Percentiles rank a stretch among this genome's conserved stretches.
These are phyloP conservation scores for Stigmatopora argus DNA, from an alignment of 2,113 vertebrate species.

Conservation along the genomic window DNA sequence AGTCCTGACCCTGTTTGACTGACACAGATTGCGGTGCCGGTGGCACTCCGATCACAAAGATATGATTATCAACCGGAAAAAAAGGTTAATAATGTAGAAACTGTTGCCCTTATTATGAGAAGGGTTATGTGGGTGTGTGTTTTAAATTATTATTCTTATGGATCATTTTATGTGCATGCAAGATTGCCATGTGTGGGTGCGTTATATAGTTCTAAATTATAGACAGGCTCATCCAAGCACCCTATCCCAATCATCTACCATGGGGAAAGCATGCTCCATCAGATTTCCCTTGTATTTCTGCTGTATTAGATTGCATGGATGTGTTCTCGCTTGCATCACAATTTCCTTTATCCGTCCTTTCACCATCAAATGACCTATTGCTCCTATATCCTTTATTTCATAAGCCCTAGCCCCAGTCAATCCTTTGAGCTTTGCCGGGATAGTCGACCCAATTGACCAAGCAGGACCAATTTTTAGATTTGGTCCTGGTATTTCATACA, in stretches of 20 bases:
- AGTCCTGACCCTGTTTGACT: too few species aligned
- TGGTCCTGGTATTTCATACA: constrained; percentile 27
- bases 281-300: constrained; percentile 20
- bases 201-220: constrained; percentile 28
- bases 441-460: constrained; percentile 36
- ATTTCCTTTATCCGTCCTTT: constrained; percentile 28
- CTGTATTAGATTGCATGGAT: constrained; percentile 23
- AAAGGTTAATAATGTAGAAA: constrained; percentile 15
- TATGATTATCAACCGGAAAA: constrained; percentile 14
- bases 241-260: constrained; percentile 45
- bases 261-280: constrained; percentile 19
- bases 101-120: constrained; percentile 36
- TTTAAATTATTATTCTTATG: constrained; percentile 28
- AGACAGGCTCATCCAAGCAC: constrained; percentile 28
- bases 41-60: too few species aligned
- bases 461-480: constrained; percentile 27
- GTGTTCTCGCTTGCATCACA: constrained; percentile 16
- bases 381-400: constrained; percentile 13
- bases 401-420: constrained; percentile 24
- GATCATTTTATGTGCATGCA: constrained; percentile 38
- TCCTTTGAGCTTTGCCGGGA: constrained; percentile 15
- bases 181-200: constrained; percentile 27
- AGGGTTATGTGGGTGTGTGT: constrained; percentile 33
- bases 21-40: too few species aligned
- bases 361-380: constrained; percentile 28